Base-by-base conservation (phyloP, 2,797 vertebrate species). In the Ctenopoma multispine region DNA sequence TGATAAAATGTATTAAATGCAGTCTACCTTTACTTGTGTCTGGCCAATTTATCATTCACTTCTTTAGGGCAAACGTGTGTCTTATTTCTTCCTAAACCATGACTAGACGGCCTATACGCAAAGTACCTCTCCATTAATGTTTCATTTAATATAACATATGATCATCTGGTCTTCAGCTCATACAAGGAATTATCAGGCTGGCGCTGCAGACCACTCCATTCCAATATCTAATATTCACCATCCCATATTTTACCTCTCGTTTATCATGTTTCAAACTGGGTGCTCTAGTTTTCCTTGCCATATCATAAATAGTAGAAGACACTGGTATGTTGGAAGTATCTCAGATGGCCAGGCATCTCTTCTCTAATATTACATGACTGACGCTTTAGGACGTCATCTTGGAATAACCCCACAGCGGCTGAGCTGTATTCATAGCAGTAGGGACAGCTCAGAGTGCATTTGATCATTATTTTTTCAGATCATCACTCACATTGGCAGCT, bases 311-410 rank as follows among this genome's bases (percentile, higher is more conserved):
- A 80, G 80, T 78, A 77, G 47, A 77, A 85, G 88, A 80, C 69
- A 89, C 59, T 31, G 80, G 88, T 88, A 89, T 71, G 69, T 82
- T 87, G 78, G 69, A 79, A 61, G 63, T 38, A 72, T 88, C 64
- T 49, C 23, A 46, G 57, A 79, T 57, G 71, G 63, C 65, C 55
- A 79, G 70, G 68, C 59, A 77, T 88, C 54, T 68, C 73, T 41
- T 89, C 61, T 90, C 85, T 88, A 88, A 87, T 81, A 71, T 92
- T 86, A 90, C 87, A 80, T 46, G 60, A 60, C 69, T 86, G 89
- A 90, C 77, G 69, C 61, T 75, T 64, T 70, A 72, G 76, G 81
- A 75, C 73, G 70, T 91, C 86, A 87, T 72, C 55, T 77, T 64
- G 56, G 59, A 44, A 50, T 63, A 72, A 79, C 80, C 53, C 69